Base-by-base conservation (phyloP, 2,113 vertebrate species). In the Leiothrix lutea region DNA sequence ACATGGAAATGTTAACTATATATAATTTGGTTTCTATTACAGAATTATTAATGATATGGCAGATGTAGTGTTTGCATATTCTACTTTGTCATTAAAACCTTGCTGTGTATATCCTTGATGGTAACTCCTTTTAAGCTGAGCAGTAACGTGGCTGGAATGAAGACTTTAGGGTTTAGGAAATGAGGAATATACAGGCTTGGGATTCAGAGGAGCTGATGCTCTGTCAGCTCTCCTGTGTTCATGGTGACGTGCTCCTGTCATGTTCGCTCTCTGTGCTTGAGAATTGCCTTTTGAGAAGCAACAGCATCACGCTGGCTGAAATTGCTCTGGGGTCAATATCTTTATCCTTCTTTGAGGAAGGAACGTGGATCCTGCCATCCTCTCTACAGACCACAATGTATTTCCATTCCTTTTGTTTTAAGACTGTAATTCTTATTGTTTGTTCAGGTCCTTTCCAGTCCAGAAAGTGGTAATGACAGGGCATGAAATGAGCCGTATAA, bases 241-340 rank as follows among this genome's bases (percentile, higher is more conserved):
- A 38, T 0, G 9, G 50, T 95, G 92, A 95, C 1, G 1, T 69
- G 57, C 70, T 92, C 70, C 78, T 89, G 66, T 91, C 89, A 75
- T 31, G 53, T 94, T 95, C 74, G 45, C 78, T 92, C 31, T 82
- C 78, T 17, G 15, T 53, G 62, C 53, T 38, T 61, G 66, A 79
- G 80, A 95, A 92, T 47, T 87, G 66, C 45, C 50, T 95, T 80
- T 92, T 81, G 87, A 91, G 91, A 87, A 89, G 40, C 62, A 90
- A 54, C 50, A 87, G 62, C 40, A 50, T 84, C 53, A 42, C 0
- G 0, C 61, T 82, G 57, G 36, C 58, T 95, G 84, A 89, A 95
- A 75, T 94, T 91, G 77, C 62, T 89, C 78, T 56, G 33, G 33
- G 57, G 66, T 94, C 74, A 79, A 23, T 65, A 87, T 88, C 40